These are phyloP conservation scores for Eupeodes corollae DNA, from an alignment of 1,140 invertebrate genomes.

Conservation along the genomic window DNA sequence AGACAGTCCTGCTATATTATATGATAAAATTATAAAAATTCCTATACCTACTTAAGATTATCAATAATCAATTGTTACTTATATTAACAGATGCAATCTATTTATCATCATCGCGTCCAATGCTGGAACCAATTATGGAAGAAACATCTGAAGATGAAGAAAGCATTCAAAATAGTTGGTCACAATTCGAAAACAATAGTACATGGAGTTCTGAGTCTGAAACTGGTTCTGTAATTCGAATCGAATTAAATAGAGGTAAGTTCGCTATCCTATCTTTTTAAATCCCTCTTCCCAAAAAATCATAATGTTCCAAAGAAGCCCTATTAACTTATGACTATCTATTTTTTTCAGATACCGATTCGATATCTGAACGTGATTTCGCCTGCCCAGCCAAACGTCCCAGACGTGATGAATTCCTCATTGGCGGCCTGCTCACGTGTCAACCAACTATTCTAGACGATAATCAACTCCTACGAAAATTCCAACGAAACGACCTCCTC, in stretches of 20 bases:
- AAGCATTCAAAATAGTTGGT: slow-evolving; percentile 38
- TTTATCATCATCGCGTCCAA: slow-evolving; percentile 30
- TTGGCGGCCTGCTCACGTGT: slow-evolving; percentile 1
- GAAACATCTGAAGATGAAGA: slow-evolving; percentile 59
- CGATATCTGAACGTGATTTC: slow-evolving; percentile 62
- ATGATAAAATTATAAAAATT: too few species aligned
- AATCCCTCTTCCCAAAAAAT: background rate
- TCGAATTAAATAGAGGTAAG: slow-evolving; percentile 38
- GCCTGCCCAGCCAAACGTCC: slow-evolving; percentile 68
- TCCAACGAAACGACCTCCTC: slow-evolving; percentile 5
- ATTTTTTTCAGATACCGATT: slow-evolving; percentile 40
- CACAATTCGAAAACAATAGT: slow-evolving; percentile 24
- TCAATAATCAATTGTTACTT: background rate
- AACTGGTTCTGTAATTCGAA: slow-evolving; percentile 43
- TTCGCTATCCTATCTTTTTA: background rate
- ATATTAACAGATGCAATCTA: slow-evolving; percentile 28
- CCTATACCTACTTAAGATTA: too few species aligned
- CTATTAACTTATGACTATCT: background rate
- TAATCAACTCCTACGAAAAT: slow-evolving; percentile 19
- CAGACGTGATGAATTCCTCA: slow-evolving; percentile 40
- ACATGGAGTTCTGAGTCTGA: slow-evolving; percentile 53
- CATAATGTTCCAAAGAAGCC: background rate
- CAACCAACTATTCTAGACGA: slow-evolving; percentile 17
- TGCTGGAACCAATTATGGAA: slow-evolving; percentile 56
- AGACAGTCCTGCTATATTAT: too few species aligned